Percentiles rank a stretch among this genome's conserved stretches.
phyloP scores from a whole-genome alignment of 2,888 invertebrate species.

The Apamea anceps region DNA sequence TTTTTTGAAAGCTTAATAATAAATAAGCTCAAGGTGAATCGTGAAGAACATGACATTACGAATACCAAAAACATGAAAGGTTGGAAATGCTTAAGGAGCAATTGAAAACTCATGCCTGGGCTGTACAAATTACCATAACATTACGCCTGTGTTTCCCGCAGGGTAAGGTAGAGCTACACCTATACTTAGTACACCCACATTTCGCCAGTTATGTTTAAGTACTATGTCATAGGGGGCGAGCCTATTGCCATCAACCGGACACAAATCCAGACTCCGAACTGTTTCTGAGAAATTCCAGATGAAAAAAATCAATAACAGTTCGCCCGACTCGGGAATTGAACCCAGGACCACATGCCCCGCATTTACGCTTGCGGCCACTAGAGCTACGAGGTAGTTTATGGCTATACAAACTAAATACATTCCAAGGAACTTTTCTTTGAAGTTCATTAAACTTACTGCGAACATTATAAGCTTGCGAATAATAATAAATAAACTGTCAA shows the following conservation, averaged over 20 bases:
- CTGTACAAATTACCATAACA: not conserved
- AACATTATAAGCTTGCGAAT: conserved; percentile 1
- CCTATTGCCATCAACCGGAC: not conserved
- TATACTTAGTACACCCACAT: not conserved
- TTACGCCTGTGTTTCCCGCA: not conserved
- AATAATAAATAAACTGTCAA: conserved; percentile 13
- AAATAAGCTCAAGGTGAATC: conserved; percentile 14
- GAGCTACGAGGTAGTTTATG: not conserved
- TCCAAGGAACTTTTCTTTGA: not conserved
- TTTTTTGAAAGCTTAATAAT: conserved; percentile 17
- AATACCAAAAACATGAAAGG: not conserved
- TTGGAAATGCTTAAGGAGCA: not conserved
- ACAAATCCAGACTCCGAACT: not conserved
- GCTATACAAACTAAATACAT: not conserved
- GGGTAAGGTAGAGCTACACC: not conserved
- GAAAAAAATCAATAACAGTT: not conserved
- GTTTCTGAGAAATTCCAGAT: not conserved
- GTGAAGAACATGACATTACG: not conserved
- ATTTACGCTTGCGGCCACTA: not conserved
- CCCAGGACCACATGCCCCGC: not conserved
- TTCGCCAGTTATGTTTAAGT: not conserved
- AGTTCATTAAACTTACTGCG: not conserved
- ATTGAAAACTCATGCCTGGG: not conserved
- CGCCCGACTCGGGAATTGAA: not conserved
- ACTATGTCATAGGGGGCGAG: not conserved